Conservation (phyloP, 2,797 vertebrate genomes). For the Sebastes iracundus region DNA sequence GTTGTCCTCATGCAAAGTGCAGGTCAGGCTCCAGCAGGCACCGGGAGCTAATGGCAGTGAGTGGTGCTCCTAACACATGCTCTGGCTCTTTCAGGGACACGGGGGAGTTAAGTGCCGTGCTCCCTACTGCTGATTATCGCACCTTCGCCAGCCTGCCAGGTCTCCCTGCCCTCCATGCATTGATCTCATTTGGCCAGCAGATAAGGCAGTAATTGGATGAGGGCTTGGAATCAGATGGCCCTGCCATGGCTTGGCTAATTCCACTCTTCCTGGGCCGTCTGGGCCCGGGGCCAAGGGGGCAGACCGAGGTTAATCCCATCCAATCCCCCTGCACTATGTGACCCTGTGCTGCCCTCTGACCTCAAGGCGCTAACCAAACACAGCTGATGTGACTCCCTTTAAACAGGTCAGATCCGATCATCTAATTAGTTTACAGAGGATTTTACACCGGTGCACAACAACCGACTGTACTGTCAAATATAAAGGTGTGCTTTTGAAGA, state of each 20-base stretch:
- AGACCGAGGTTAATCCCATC: constrained; percentile 86
- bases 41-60: constrained; percentile 66
- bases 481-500: not conserved
- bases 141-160: constrained; percentile 74
- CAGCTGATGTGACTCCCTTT: constrained; percentile 52
- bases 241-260: constrained; percentile 83
- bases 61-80: constrained; percentile 70
- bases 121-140: constrained; percentile 77
- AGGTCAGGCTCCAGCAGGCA: constrained; percentile 67
- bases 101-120: constrained; percentile 70
- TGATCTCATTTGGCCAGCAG: constrained; percentile 85
- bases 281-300: constrained; percentile 74
- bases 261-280: constrained; percentile 81
- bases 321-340: constrained; percentile 79
- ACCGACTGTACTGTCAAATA: not conserved
- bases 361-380: constrained; percentile 48
- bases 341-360: constrained; percentile 52
- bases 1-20: constrained; percentile 69
- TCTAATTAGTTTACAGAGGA: constrained; percentile 62
- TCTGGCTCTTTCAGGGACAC: constrained; percentile 70
- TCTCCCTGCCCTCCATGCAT: constrained; percentile 76
- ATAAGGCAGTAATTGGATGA: constrained; percentile 88
- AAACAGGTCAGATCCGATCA: constrained; percentile 42
- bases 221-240: constrained; percentile 82
- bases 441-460: constrained; percentile 15